Evolutionary conservation across 1,140 invertebrate genomes (phyloP).

Genomic region (Leptopilina boulardi): DNA sequence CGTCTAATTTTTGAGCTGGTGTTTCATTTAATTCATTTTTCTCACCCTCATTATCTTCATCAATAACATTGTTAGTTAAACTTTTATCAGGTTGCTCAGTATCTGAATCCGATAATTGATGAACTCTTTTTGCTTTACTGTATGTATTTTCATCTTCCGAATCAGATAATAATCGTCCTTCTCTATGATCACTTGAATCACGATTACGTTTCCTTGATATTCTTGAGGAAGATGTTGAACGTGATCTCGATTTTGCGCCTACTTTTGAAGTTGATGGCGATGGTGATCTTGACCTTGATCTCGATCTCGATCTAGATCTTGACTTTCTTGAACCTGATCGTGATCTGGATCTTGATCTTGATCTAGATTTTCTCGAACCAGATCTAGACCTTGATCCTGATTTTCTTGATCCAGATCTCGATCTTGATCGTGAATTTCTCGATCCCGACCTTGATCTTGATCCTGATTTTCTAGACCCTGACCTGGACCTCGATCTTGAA

Average conservation of each 20-base stretch:
- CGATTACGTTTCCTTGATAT: conserved; percentile 64
- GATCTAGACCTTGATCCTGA: conserved; percentile 70
- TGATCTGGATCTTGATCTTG: conserved; percentile 65
- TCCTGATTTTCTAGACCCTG: conserved; percentile 41
- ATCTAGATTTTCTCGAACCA: conserved; percentile 63
- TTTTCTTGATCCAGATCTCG: conserved; percentile 63
- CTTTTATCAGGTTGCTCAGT: conserved; percentile 56
- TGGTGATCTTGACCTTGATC: conserved; percentile 66
- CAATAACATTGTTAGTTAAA: conserved; percentile 12
- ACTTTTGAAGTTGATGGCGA: conserved; percentile 67
- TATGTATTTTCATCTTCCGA: conserved; percentile 66
- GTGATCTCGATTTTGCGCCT: conserved; percentile 66
- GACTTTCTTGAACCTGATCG: conserved; percentile 51
- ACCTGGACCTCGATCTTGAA: conserved; percentile 60
- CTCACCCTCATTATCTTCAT: conserved; percentile 66
- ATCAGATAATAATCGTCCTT: conserved; percentile 67
- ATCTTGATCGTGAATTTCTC: conserved; percentile 66
- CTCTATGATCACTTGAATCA: conserved; percentile 68
- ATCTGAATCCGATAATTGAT: conserved; percentile 63
- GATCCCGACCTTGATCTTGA: conserved; percentile 49
- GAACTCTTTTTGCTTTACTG: conserved; percentile 54
- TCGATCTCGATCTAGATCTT: conserved; percentile 46
- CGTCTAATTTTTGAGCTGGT: conserved; percentile 59
- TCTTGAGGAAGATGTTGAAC: conserved; percentile 67
- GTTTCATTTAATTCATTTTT: conserved; percentile 52